phyloP scores from a whole-genome alignment of 2,888 invertebrate genomes.

The Endotricha flammealis region DNA sequence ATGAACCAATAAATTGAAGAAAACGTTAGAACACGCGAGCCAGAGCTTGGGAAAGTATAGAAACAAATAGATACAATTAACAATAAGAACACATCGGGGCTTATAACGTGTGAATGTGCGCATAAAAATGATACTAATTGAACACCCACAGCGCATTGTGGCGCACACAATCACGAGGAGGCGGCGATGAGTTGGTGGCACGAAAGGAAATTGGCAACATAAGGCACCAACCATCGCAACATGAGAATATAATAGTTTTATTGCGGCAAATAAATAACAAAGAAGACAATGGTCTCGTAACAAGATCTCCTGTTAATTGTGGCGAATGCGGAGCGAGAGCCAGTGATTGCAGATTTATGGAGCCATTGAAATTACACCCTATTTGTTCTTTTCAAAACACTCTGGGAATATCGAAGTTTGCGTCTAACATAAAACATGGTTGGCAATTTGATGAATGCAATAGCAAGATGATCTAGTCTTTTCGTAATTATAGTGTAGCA shows the following conservation, averaged over 20 bases:
- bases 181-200: constrained; percentile 58
- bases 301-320: constrained; percentile 70
- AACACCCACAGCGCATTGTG: constrained; percentile 49
- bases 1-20: constrained; percentile 56
- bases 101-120: constrained; percentile 54
- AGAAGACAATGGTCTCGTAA: constrained; percentile 71
- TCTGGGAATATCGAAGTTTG: constrained; percentile 29
- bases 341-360: constrained; percentile 61
- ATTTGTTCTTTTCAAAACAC: constrained; percentile 48
- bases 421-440: constrained; percentile 21
- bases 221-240: constrained; percentile 44
- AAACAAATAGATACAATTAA: constrained; percentile 45
- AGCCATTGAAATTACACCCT: constrained; percentile 61
- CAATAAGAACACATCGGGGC: constrained; percentile 36
- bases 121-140: constrained; percentile 61
- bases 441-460: constrained; percentile 9
- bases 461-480: constrained; percentile 4
- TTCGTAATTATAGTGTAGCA: not conserved
- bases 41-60: constrained; percentile 46
- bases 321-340: constrained; percentile 53
- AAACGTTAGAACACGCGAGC: constrained; percentile 48
- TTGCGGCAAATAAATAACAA: constrained; percentile 71
- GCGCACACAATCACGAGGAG: constrained; percentile 50
- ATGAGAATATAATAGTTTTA: constrained; percentile 69
- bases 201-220: constrained; percentile 56